Percentiles rank a stretch among this genome's conserved stretches.
Conservation (phyloP, 2,888 invertebrate genomes). For the Tipula vernalis region DNA sequence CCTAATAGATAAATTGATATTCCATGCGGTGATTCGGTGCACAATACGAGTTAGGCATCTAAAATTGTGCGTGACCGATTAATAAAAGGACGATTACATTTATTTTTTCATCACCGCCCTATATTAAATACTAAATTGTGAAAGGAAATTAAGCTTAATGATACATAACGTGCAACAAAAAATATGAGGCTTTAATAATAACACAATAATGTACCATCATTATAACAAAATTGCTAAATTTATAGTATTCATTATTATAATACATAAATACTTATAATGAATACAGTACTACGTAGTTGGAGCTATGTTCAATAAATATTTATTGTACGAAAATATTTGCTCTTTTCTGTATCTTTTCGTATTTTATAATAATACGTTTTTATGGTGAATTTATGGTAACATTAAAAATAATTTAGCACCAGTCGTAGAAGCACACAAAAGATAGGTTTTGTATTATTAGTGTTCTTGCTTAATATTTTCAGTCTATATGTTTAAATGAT, state of each 20-base stretch:
- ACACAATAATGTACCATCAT: neutral
- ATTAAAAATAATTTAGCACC: neutral
- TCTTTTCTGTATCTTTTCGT: neutral
- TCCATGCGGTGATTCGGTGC: neutral
- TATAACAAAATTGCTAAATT: neutral
- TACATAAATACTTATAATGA: neutral
- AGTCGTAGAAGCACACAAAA: neutral
- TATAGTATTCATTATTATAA: neutral
- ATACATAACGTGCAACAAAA: neutral
- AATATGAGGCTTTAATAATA: neutral
- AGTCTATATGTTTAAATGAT: too few species aligned
- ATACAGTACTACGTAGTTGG: neutral
- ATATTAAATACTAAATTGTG: neutral
- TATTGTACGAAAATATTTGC: neutral
- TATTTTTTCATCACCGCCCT: neutral
- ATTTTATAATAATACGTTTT: neutral
- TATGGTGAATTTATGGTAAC: neutral
- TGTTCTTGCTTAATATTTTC: neutral
- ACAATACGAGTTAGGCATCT: neutral
- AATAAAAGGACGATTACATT: neutral
- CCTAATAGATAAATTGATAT: neutral
- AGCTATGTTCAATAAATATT: neutral
- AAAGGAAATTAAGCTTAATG: neutral
- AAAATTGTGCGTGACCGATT: neutral
- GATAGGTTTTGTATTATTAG: neutral